These are phyloP conservation scores for Agonopterix arenella DNA, from an alignment of 2,888 invertebrate genomes.

Conservation along the genomic window DNA sequence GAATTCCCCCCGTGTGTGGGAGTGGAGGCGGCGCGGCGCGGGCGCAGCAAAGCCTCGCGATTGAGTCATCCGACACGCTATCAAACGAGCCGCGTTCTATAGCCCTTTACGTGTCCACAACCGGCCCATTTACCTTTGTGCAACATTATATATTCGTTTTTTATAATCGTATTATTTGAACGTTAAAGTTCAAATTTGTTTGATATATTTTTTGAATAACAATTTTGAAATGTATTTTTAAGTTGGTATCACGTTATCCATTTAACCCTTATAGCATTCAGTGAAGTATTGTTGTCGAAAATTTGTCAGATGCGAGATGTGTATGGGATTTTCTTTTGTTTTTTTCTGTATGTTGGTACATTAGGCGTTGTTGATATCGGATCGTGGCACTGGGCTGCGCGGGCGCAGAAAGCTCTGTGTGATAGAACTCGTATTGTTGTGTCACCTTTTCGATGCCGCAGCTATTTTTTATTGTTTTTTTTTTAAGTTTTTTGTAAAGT, in stretches of 20 bases:
- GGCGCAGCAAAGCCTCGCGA: conserved; percentile 60
- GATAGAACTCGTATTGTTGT: conserved; percentile 23
- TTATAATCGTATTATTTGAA: conserved; percentile 8
- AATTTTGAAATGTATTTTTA: neutral
- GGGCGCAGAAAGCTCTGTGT: conserved; percentile 25
- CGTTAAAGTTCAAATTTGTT: conserved; percentile 21
- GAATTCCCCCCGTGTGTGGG: conserved; percentile 31
- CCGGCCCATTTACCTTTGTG: conserved; percentile 23
- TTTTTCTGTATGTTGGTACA: conserved; percentile 42
- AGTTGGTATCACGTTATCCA: conserved; percentile 43
- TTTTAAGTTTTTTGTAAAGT: neutral
- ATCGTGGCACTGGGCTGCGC: conserved; percentile 25
- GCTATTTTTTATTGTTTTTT: conserved; percentile 1
- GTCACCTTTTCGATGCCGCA: conserved; percentile 17
- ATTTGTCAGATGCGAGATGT: conserved; percentile 71
- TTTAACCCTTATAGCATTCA: conserved; percentile 62
- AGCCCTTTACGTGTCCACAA: conserved; percentile 53
- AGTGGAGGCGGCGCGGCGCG: conserved; percentile 30
- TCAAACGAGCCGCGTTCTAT: conserved; percentile 70
- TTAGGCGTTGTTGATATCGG: conserved; percentile 52
- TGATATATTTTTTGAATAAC: neutral
- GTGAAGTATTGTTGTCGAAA: conserved; percentile 59
- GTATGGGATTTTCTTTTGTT: conserved; percentile 30
- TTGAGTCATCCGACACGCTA: conserved; percentile 69
- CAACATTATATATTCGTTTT: conserved; percentile 9